Conservation (phyloP, 1,140 invertebrate species). For the Pogonognathellus flavescens region DNA sequence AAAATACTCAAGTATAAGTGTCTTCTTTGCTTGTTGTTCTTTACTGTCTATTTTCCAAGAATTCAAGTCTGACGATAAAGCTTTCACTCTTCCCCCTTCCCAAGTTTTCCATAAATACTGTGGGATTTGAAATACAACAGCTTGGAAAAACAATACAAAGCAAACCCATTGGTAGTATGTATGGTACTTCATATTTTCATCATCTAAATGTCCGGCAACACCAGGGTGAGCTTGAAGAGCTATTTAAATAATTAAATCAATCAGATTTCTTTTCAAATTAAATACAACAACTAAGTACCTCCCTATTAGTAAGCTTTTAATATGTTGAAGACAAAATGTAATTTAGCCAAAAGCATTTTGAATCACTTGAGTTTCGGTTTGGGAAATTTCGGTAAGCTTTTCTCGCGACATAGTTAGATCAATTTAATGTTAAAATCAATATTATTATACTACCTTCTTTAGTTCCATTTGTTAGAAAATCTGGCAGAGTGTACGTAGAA, state of each 20-base stretch:
- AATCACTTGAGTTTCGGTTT: too few relatives aligned
- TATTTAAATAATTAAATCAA: neutral
- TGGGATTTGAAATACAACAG: conserved; percentile 80
- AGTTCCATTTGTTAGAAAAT: neutral
- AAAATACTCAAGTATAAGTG: conserved; percentile 87
- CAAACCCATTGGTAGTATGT: conserved; percentile 98
- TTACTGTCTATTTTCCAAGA: neutral
- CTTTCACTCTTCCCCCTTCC: conserved; percentile 75
- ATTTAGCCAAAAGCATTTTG: too few relatives aligned
- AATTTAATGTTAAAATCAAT: too few relatives aligned
- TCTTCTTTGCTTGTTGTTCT: conserved; percentile 73
- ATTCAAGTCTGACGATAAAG: conserved; percentile 73
- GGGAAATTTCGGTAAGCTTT: too few relatives aligned
- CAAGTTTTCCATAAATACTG: conserved; percentile 80
- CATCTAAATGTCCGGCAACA: conserved; percentile 73
- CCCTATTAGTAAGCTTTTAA: too few relatives aligned
- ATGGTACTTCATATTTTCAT: conserved; percentile 83
- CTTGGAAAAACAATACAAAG: conserved; percentile 83
- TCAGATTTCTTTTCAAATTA: too few relatives aligned
- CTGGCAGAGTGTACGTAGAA: conserved; percentile 27
- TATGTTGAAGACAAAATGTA: too few relatives aligned
- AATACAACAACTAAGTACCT: too few relatives aligned
- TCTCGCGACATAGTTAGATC: too few relatives aligned
- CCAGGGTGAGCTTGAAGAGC: conserved; percentile 69
- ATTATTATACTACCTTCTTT: neutral